Percentiles rank a stretch among this genome's conserved stretches.
Evolutionary conservation across 2,797 vertebrate species (phyloP).

Genomic region (Lacerta viridis): DNA sequence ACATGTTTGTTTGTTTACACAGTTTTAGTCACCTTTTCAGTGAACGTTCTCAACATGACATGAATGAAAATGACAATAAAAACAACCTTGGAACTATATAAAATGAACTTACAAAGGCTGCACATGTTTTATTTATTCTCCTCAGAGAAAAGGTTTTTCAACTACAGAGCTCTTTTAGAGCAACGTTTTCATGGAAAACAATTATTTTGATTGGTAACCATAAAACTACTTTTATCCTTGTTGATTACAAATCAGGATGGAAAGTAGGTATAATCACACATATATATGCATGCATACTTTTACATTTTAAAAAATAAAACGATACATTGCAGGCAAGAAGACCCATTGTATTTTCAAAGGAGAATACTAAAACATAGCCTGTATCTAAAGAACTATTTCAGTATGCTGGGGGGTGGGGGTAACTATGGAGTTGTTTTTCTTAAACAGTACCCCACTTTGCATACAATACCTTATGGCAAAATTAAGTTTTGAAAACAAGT

Average conservation of each 20-base stretch:
- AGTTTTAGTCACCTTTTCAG: not conserved
- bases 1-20: not conserved
- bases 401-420: too few species aligned
- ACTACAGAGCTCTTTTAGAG: not conserved
- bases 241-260: too few species aligned
- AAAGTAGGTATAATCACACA: too few species aligned
- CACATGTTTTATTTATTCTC: not conserved
- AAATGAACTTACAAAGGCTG: not conserved
- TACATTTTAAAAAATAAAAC: not conserved
- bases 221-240: not conserved
- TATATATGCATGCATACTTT: too few species aligned
- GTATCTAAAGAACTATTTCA: not conserved
- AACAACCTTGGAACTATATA: not conserved
- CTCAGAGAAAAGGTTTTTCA: not conserved
- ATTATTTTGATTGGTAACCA: not conserved
- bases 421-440: not conserved
- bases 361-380: not conserved
- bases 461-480: not conserved
- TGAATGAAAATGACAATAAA: not conserved
- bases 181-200: not conserved
- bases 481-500: not conserved
- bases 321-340: too few species aligned
- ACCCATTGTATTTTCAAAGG: not conserved
- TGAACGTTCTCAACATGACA: not conserved
- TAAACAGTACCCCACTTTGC: not conserved